Base-by-base conservation (phyloP, 2,797 vertebrate genomes). In the Muscicapa striata region DNA sequence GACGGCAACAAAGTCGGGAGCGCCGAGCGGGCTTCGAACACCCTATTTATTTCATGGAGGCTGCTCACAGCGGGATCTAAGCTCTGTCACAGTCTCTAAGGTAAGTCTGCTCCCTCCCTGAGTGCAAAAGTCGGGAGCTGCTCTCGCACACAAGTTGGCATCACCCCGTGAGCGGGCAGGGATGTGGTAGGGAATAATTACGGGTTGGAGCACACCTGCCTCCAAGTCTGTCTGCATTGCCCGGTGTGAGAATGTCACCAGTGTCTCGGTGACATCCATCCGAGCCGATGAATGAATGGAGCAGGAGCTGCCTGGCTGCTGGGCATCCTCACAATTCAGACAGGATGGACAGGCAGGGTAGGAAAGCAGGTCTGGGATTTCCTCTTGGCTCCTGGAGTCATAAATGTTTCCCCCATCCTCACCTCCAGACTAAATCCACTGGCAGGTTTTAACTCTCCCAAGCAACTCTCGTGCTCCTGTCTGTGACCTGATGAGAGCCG, bases 81-180 rank as follows among this genome's bases (percentile, higher is more conserved):
- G 48, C 91, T 74, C 80, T 54, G 79, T 8, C 85, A 41, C 40
- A 78, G 64, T 10, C 68, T n/a, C 69, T 24, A 72, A 98, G 98
- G 98, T 98, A 97, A 98, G 97, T 41, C 55, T 54, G 80, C 57
- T 93, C 72, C 62, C 62, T 72, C 36, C 43, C 52, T 14, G 43
- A 51, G 46, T 48, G 46, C 22, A 48, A 23, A 23, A 48, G 46
- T 48, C 13, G 46, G 85, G 73, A 90, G 46, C 38, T 48, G 20
- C 41, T 84, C 40, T 64, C 2, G 20, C 73, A 26, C 88, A 10
- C 14, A 3, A 26, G 58, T 69, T 38, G 21, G 77, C 58, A 48
- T 48, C 46, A 13, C 46, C 46, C 46, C 48, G 48, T 49, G 82
- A 64, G 11, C 1, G 34, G 75, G 10, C 79, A 64, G 64, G 55